Evolutionary conservation across 2,113 vertebrate species (phyloP).

Genomic region (Columba janthina): DNA sequence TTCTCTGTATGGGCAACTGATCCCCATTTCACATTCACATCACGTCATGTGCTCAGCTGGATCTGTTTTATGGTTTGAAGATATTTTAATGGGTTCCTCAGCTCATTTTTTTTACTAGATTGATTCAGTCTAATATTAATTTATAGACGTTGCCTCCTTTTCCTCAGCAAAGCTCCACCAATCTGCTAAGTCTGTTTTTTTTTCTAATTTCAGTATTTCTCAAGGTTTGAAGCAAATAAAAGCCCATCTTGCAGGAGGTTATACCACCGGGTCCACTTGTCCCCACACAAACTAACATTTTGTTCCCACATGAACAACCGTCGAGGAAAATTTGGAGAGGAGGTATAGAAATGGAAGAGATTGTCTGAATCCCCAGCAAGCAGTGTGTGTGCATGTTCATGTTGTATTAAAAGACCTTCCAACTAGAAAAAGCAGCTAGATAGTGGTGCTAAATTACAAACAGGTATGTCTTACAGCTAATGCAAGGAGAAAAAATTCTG

Average conservation of each 20-base stretch:
- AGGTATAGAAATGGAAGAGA: background rate
- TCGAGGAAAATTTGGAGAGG: background rate
- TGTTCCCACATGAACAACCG: rapidly evolving
- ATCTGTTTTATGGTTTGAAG: background rate
- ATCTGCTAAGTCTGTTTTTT: background rate
- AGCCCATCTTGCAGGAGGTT: background rate
- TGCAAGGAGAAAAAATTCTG: background rate
- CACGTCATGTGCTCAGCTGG: background rate
- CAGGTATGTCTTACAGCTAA: background rate
- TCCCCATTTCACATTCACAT: background rate
- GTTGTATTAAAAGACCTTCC: background rate
- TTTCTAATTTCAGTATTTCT: background rate
- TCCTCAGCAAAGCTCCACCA: background rate
- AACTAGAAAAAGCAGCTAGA: background rate
- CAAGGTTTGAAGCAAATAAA: background rate
- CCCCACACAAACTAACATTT: too few relatives aligned
- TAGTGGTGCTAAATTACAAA: background rate
- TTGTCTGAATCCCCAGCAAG: background rate
- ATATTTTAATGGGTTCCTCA: background rate
- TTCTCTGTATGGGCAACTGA: background rate
- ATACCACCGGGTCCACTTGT: background rate
- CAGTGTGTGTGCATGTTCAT: background rate
- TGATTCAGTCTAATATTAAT: background rate
- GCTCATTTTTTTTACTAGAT: background rate
- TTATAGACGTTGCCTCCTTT: background rate